Conservation (phyloP, 2,888 invertebrate species). For the Fragum sueziense region DNA sequence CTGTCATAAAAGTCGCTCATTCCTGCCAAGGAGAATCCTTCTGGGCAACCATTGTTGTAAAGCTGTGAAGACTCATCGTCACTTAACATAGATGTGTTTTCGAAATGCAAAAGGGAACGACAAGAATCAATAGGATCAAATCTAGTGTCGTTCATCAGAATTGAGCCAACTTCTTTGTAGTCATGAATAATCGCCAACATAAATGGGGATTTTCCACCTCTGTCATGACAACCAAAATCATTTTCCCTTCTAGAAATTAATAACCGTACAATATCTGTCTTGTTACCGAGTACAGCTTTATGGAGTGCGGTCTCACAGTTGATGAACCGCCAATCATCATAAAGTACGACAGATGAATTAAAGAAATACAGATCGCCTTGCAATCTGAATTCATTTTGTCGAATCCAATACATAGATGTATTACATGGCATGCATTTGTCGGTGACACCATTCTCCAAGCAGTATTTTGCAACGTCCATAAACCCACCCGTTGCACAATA, state of each 20-base stretch:
- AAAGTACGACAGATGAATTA: background rate
- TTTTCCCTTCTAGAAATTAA: background rate
- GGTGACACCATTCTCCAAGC: background rate
- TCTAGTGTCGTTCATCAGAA: background rate
- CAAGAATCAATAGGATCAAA: background rate
- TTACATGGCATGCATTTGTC: constrained; percentile 12
- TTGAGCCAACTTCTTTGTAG: background rate
- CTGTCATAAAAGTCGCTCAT: background rate
- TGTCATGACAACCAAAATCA: background rate
- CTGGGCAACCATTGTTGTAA: background rate
- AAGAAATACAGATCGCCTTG: background rate
- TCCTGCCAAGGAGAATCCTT: background rate
- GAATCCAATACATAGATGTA: background rate
- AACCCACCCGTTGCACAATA: background rate
- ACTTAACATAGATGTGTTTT: background rate
- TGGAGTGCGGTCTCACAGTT: constrained; percentile 17
- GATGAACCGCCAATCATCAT: constrained; percentile 5
- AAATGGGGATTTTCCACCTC: background rate
- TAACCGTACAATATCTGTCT: background rate
- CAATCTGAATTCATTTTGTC: background rate
- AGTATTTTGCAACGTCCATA: background rate
- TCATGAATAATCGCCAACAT: background rate
- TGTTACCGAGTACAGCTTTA: background rate
- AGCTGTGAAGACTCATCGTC: background rate
- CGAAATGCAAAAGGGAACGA: background rate